Conservation (phyloP, 1,140 invertebrate genomes). For the Phymorhynchus buccinoides region DNA sequence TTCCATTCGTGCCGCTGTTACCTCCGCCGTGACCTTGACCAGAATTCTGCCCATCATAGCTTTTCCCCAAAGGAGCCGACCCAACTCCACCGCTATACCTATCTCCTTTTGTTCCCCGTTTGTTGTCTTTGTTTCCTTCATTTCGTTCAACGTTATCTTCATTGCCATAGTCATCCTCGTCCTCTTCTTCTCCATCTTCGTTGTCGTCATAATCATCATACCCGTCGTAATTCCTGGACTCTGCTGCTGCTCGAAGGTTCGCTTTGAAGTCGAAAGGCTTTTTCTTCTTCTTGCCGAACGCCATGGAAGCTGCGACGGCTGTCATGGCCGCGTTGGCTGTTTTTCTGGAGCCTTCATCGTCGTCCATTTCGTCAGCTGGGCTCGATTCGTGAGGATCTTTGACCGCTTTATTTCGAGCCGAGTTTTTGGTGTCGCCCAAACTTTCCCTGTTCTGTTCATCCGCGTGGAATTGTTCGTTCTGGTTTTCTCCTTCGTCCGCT, state of each 20-base stretch:
- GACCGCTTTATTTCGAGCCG: background rate
- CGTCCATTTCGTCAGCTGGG: background rate
- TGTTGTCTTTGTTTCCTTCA: no score
- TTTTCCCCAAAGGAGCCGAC: no score
- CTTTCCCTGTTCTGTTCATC: background rate
- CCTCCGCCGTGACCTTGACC: background rate
- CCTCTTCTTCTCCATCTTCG: background rate
- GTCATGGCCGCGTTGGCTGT: background rate
- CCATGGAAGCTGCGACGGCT: background rate
- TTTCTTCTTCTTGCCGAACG: background rate
- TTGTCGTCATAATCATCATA: background rate
- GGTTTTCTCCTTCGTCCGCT: background rate
- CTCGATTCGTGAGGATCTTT: background rate
- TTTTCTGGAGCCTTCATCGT: background rate
- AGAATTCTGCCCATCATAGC: background rate
- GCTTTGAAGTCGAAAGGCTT: constrained; percentile 13
- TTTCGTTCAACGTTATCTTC: background rate
- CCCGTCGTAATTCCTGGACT: background rate
- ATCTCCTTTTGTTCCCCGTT: no score
- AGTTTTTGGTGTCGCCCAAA: background rate
- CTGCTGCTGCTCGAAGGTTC: background rate
- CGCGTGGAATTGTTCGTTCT: background rate
- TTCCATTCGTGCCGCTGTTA: background rate
- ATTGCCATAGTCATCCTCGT: background rate
- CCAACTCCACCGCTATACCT: no score